These are phyloP conservation scores for Mycalesis mineus DNA, from an alignment of 2,888 invertebrate species.

Conservation along the genomic window DNA sequence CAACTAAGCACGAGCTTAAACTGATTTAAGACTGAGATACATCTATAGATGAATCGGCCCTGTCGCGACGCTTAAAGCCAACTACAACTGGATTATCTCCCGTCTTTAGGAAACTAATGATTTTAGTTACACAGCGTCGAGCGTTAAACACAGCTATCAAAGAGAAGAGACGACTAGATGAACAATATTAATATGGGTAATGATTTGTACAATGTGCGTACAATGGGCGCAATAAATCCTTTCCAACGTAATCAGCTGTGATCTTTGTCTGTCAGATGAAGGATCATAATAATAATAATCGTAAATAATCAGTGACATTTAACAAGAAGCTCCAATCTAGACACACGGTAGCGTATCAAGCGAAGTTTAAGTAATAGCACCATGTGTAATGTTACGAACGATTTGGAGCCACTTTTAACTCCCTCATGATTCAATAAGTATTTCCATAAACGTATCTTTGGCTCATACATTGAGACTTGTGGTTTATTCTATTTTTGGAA, in stretches of 20 bases:
- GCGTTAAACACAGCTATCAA: conserved; percentile 4
- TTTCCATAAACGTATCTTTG: too few species aligned
- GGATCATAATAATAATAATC: too few species aligned
- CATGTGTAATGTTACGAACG: too few species aligned
- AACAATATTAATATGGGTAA: conserved; percentile 9
- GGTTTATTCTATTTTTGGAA: too few species aligned
- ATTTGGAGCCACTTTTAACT: too few species aligned
- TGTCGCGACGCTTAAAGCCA: conserved; percentile 21
- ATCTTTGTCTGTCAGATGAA: not conserved
- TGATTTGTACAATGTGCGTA: not conserved
- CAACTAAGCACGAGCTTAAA: not conserved
- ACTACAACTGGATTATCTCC: conserved; percentile 43
- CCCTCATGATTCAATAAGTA: too few species aligned
- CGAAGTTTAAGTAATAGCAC: too few species aligned
- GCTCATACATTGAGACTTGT: too few species aligned
- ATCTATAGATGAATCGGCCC: conserved; percentile 16
- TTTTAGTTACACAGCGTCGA: conserved; percentile 37
- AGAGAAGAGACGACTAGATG: not conserved
- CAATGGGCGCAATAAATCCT: not conserved
- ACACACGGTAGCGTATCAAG: too few species aligned
- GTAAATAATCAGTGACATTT: too few species aligned
- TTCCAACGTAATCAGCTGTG: not conserved
- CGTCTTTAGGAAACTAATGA: conserved; percentile 36
- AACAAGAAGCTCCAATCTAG: too few species aligned
- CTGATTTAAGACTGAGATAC: conserved; percentile 12